Evolutionary conservation across 2,113 vertebrate genomes (phyloP).

Genomic region (Scopus umbretta): DNA sequence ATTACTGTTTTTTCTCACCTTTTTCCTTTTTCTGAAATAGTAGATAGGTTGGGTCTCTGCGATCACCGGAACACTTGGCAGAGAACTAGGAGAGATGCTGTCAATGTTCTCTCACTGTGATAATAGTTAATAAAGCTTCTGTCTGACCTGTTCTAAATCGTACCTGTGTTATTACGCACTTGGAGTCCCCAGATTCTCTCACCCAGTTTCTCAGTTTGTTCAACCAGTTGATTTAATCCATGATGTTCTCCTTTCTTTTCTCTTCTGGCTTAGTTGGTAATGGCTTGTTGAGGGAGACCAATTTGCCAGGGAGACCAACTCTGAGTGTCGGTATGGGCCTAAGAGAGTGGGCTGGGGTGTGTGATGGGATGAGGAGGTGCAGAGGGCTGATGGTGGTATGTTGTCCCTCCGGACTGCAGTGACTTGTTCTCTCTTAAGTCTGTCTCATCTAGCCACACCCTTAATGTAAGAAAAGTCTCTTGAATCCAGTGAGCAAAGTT

Average conservation of each 20-base stretch:
- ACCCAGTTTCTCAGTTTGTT: background rate
- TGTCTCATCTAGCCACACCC: background rate
- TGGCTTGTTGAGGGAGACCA: background rate
- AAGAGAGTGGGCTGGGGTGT: background rate
- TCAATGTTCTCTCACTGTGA: background rate
- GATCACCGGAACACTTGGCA: background rate
- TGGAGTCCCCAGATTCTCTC: background rate
- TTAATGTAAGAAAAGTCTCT: background rate
- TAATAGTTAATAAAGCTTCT: background rate
- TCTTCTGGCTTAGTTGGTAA: background rate
- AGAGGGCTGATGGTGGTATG: background rate
- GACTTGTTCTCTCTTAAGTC: background rate
- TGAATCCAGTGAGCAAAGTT: background rate
- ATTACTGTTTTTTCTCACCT: background rate
- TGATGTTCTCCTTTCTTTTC: background rate
- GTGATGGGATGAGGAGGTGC: accelerated
- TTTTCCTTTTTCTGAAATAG: background rate
- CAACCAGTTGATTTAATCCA: background rate
- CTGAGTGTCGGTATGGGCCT: too few species aligned
- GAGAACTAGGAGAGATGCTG: background rate
- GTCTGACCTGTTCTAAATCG: background rate
- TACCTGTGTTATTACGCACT: background rate
- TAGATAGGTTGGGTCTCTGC: background rate
- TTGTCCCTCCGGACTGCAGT: background rate
- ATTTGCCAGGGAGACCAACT: background rate